phyloP scores from a whole-genome alignment of 1,140 invertebrate species.

The Lordiphosa clarofinis region DNA sequence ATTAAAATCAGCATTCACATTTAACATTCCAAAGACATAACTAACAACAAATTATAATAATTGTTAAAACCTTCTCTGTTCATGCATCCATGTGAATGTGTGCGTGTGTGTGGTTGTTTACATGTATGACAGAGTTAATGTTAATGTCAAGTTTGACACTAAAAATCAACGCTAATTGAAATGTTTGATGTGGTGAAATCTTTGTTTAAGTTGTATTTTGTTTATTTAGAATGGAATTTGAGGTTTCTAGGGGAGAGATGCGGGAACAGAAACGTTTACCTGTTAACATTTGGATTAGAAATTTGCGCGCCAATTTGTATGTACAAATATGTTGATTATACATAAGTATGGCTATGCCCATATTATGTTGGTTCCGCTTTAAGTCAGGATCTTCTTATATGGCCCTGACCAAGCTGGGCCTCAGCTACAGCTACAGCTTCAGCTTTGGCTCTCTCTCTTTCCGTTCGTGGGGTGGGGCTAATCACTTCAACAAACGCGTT shows the following conservation, averaged over 20 bases:
- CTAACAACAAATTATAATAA: constrained; percentile 2
- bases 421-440: background rate
- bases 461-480: constrained; percentile 16
- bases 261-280: background rate
- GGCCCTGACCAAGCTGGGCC: too few species aligned
- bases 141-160: constrained; percentile 36
- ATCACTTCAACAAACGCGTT: constrained; percentile 36
- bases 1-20: background rate
- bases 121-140: constrained; percentile 23
- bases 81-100: background rate
- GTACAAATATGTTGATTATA: too few species aligned
- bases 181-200: constrained; percentile 41
- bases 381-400: too few species aligned
- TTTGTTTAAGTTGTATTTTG: constrained; percentile 3
- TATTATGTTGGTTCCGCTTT: too few species aligned
- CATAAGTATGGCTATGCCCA: too few species aligned
- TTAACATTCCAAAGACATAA: background rate
- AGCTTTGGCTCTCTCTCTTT: background rate
- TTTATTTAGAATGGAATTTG: constrained; percentile 1
- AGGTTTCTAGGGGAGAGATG: constrained; percentile 15
- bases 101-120: too few species aligned
- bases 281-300: too few species aligned
- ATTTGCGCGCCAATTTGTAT: too few species aligned
- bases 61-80: constrained; percentile 1
- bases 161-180: constrained; percentile 53